Evolutionary conservation across 2,888 invertebrate species (phyloP).

Genomic region (Conchocele bisecta): DNA sequence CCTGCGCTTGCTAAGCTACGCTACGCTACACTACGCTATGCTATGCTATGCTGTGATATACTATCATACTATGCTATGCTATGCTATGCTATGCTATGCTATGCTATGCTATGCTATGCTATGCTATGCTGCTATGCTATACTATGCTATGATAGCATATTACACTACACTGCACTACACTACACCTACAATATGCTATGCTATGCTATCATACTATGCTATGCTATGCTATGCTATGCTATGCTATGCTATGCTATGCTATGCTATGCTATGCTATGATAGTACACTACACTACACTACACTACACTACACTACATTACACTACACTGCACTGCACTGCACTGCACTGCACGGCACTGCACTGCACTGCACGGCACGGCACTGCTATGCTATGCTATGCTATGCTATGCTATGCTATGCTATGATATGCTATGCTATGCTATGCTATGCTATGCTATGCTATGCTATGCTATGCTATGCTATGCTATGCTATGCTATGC

Average conservation of each 20-base stretch:
- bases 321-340: too few species aligned
- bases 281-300: background rate
- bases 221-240: conserved; percentile 36
- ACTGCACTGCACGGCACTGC: too few species aligned
- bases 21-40: background rate
- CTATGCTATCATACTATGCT: too few species aligned
- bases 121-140: background rate
- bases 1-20: background rate
- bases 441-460: conserved; percentile 32
- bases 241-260: conserved; percentile 30
- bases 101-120: background rate
- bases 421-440: too few species aligned
- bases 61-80: background rate
- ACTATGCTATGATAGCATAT: background rate
- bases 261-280: conserved; percentile 34
- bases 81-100: background rate
- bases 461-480: conserved; percentile 41
- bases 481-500: conserved; percentile 41
- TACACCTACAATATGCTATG: conserved; percentile 33
- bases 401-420: too few species aligned
- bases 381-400: too few species aligned
- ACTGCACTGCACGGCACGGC: too few species aligned
- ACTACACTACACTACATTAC: background rate
- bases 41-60: too few species aligned
- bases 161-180: background rate